Percentiles rank a stretch among this genome's conserved stretches.
Conservation (phyloP, 2,113 vertebrate genomes). For the Meleagris gallopavo region DNA sequence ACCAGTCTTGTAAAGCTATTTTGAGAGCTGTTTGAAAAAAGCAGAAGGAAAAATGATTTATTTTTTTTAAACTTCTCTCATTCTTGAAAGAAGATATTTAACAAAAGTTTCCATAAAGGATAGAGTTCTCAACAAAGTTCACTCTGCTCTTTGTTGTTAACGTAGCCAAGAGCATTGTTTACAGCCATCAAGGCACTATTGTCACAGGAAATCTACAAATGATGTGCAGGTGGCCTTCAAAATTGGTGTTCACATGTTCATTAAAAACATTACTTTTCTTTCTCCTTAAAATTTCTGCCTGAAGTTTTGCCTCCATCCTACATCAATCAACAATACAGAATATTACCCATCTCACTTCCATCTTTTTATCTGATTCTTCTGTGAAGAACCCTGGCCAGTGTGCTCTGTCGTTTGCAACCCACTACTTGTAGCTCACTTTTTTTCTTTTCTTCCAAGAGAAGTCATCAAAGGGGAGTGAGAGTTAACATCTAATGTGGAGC, state of each 20-base stretch:
- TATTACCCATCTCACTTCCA: slow-evolving; percentile 21
- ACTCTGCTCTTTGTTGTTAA: background rate
- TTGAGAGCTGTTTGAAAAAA: background rate
- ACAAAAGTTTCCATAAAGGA: background rate
- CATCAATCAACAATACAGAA: background rate
- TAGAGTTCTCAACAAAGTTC: background rate
- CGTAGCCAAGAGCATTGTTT: background rate
- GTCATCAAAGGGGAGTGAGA: background rate
- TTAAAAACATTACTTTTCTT: slow-evolving; percentile 2
- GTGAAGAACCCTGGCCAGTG: slow-evolving; percentile 2
- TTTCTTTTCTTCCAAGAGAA: slow-evolving; percentile 38
- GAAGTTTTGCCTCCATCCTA: background rate
- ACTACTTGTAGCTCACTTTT: slow-evolving; percentile 6
- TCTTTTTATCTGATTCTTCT: slow-evolving; percentile 40
- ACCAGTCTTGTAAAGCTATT: background rate
- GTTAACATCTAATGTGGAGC: background rate
- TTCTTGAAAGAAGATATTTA: background rate
- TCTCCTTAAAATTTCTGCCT: background rate
- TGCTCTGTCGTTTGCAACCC: slow-evolving; percentile 30
- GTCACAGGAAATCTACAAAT: background rate
- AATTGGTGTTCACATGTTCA: background rate
- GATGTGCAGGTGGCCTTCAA: background rate
- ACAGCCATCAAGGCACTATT: background rate
- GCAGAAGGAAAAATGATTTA: background rate
- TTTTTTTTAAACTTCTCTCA: background rate